Evolutionary conservation across 2,113 vertebrate genomes (phyloP).

Genomic region (Petromus typicus): DNA sequence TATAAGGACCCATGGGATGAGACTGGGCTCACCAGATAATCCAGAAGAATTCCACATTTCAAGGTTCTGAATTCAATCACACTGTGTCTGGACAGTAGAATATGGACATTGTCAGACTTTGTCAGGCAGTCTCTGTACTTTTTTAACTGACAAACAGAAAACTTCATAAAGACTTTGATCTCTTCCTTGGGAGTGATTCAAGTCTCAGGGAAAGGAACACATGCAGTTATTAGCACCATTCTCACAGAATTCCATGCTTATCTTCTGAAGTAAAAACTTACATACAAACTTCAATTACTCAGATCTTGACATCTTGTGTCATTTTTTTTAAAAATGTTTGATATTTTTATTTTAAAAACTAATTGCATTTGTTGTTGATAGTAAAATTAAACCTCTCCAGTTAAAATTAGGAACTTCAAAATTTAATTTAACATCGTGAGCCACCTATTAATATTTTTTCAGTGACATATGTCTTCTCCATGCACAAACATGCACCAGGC

Average conservation of each 20-base stretch:
- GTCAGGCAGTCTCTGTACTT: not conserved
- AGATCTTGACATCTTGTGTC: not conserved
- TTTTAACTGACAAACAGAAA: not conserved
- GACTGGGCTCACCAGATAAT: not conserved
- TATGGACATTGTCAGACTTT: not conserved
- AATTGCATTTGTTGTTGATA: not conserved
- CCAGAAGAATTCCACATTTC: not conserved
- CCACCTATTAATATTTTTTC: not conserved
- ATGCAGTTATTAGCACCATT: not conserved
- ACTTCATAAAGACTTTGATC: not conserved
- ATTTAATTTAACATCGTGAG: not conserved
- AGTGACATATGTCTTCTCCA: not conserved
- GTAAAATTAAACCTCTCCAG: not conserved
- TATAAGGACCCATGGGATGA: not conserved
- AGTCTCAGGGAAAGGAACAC: not conserved
- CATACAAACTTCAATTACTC: not conserved
- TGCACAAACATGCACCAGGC: not conserved
- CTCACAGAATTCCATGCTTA: not conserved
- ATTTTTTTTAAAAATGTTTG: not conserved
- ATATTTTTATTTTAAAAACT: not conserved
- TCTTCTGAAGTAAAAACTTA: not conserved
- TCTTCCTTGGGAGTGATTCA: not conserved
- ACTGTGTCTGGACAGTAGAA: not conserved
- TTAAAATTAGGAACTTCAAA: slow-evolving; percentile 6
- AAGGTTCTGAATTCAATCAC: not conserved